Percentiles rank a stretch among this genome's conserved stretches.
Evolutionary conservation across 2,113 vertebrate genomes (phyloP).

Genomic region (Pangasianodon hypophthalmus): DNA sequence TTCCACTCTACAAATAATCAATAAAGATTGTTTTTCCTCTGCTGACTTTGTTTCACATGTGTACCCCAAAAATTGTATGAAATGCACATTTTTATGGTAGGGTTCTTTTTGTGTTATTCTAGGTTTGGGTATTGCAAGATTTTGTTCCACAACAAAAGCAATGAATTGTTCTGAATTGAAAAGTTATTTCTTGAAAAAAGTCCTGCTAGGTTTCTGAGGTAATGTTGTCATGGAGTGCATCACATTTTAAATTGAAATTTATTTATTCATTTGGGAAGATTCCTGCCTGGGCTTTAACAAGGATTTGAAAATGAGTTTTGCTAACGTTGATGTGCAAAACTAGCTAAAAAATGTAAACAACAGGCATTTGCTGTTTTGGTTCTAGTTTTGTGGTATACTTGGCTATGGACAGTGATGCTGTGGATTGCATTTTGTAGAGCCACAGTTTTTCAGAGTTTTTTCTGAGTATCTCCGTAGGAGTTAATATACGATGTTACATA

Average conservation of each 20-base stretch:
- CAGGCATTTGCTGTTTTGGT: background rate
- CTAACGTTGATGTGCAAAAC: background rate
- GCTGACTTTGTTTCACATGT: slow-evolving; percentile 47
- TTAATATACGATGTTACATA: background rate
- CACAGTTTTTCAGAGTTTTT: background rate
- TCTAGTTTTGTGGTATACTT: background rate
- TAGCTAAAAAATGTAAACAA: background rate
- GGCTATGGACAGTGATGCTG: background rate
- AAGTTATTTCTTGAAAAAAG: background rate
- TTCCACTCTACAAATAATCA: slow-evolving; percentile 54
- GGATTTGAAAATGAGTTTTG: background rate
- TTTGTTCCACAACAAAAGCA: background rate
- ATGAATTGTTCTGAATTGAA: background rate
- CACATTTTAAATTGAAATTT: background rate
- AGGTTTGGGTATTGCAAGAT: background rate
- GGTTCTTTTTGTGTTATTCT: background rate
- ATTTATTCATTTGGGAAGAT: background rate
- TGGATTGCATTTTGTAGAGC: background rate
- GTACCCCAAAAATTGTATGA: slow-evolving; percentile 1
- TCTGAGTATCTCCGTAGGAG: background rate
- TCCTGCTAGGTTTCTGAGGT: background rate
- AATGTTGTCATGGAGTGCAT: background rate
- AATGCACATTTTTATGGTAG: background rate
- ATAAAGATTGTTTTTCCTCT: slow-evolving; percentile 52
- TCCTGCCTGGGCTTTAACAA: background rate